Evolutionary conservation across 2,113 vertebrate genomes (phyloP), one percentile per base, ranked within the genome.

Genomic region (Prionailurus bengalensis): DNA sequence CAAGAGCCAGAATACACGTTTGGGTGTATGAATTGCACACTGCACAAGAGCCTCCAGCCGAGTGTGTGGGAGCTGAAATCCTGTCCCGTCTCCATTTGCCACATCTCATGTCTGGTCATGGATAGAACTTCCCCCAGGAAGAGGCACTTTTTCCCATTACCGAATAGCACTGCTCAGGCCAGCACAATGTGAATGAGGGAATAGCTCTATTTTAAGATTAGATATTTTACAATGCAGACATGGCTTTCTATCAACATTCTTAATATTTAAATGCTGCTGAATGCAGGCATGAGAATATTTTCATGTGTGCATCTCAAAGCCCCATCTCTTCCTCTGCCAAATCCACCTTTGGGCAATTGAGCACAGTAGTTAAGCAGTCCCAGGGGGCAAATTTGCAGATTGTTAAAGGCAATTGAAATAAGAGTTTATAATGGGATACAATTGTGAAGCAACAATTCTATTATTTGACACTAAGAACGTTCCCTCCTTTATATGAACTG

Each of bases 381-480:
- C 91, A 42, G 25, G 53, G 23, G 42, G 9, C 29, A 36, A n/a
- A 65, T 65, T 13, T 86, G 29, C 31, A 87, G 42, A 78, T 87
- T 91, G 63, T 81, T 76, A 76, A 85, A 81, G 27, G 83, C 91
- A 92, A 71, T 65, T 85, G 87, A 94, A 94, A 85, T 91, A 91
- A 96, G 55, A 88, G 33, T 88, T 84, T 58, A 58, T 68, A 89
- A 95, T 94, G 48, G 81, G 45, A 66, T 27, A 80, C 87, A 92
- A 92, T 97, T 94, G 95, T 89, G 73, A 86, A 92, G 81, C 42
- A 51, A 68, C 61, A 85, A 45, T 95, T 90, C 74, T 83, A 48
- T 89, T 88, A 91, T 73, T 93, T 91, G 71, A 76, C 71, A 84
- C 51, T 74, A 81, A 89, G 78, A 94, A 84, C 55, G 23, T 74